Conservation (phyloP, 1,140 invertebrate genomes). For the Diuraphis noxia region DNA sequence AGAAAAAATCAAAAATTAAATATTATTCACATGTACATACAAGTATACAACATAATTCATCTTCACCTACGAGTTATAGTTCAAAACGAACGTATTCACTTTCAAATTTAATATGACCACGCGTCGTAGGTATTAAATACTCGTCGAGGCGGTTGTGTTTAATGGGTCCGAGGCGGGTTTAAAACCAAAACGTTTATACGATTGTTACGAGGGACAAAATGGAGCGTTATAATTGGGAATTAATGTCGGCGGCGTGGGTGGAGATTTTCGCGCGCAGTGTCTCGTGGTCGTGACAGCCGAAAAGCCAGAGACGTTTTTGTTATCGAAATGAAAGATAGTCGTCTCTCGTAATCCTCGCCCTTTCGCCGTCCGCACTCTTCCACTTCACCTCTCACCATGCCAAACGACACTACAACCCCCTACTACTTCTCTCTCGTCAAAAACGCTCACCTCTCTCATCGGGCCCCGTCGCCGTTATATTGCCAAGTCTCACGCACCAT, state of each 20-base stretch:
- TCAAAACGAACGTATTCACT: neutral
- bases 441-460: neutral
- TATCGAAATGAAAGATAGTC: slow-evolving; percentile 45
- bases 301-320: slow-evolving; percentile 36
- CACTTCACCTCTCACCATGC: neutral
- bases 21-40: too few relatives aligned
- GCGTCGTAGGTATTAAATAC: neutral
- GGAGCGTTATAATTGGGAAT: slow-evolving; percentile 40
- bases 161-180: neutral
- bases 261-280: slow-evolving; percentile 13
- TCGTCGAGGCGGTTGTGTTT: neutral
- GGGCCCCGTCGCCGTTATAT: neutral
- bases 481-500: slow-evolving; percentile 1
- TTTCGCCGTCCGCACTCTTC: neutral
- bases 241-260: neutral
- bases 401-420: neutral
- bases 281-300: slow-evolving; percentile 41
- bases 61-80: too few relatives aligned
- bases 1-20: too few relatives aligned
- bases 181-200: slow-evolving; percentile 7
- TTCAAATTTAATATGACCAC: neutral
- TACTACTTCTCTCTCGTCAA: neutral
- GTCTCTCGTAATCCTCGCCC: neutral
- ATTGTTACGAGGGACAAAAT: slow-evolving; percentile 4
- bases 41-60: too few relatives aligned